Percentiles rank a stretch among this genome's conserved stretches.
These are phyloP conservation scores for Medauroidea extradentata DNA, from an alignment of 1,140 invertebrate genomes.

Conservation along the genomic window DNA sequence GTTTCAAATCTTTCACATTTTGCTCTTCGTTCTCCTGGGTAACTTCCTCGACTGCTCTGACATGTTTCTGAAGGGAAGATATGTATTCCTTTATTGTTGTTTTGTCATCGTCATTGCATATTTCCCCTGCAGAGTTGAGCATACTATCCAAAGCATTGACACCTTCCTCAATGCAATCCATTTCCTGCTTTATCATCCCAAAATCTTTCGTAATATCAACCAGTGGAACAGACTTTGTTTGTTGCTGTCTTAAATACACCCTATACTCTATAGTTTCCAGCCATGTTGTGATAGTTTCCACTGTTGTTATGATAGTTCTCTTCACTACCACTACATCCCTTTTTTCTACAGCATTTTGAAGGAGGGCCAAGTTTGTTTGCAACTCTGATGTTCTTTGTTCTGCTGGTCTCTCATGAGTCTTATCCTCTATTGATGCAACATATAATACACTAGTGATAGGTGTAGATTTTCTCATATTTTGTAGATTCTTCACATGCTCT, in stretches of 20 bases:
- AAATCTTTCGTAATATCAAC: slow-evolving; percentile 40
- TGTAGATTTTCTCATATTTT: slow-evolving; percentile 47
- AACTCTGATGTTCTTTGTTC: slow-evolving; percentile 52
- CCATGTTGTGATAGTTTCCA: slow-evolving; percentile 75
- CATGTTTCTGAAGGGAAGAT: slow-evolving; percentile 46
- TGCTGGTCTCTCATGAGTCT: slow-evolving; percentile 47
- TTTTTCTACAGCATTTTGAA: slow-evolving; percentile 57
- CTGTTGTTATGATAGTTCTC: slow-evolving; percentile 63
- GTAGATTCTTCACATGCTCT: slow-evolving; percentile 50
- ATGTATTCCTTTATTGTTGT: slow-evolving; percentile 46
- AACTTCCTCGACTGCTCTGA: slow-evolving; percentile 55
- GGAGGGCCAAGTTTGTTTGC: slow-evolving; percentile 50
- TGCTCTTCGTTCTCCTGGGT: slow-evolving; percentile 55
- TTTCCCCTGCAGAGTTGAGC: slow-evolving; percentile 46
- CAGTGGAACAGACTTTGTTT: slow-evolving; percentile 49
- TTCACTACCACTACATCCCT: slow-evolving; percentile 60
- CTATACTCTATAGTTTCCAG: slow-evolving; percentile 77
- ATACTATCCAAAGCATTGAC: slow-evolving; percentile 44
- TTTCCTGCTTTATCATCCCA: slow-evolving; percentile 48
- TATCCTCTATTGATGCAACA: slow-evolving; percentile 53
- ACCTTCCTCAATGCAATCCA: slow-evolving; percentile 45
- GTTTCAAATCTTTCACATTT: slow-evolving; percentile 51
- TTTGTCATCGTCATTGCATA: slow-evolving; percentile 47
- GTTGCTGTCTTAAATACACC: slow-evolving; percentile 58
- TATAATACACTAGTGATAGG: slow-evolving; percentile 54